These are phyloP conservation scores for Takifugu bimaculatus DNA, from an alignment of 2,113 vertebrate species.

Conservation along the genomic window DNA sequence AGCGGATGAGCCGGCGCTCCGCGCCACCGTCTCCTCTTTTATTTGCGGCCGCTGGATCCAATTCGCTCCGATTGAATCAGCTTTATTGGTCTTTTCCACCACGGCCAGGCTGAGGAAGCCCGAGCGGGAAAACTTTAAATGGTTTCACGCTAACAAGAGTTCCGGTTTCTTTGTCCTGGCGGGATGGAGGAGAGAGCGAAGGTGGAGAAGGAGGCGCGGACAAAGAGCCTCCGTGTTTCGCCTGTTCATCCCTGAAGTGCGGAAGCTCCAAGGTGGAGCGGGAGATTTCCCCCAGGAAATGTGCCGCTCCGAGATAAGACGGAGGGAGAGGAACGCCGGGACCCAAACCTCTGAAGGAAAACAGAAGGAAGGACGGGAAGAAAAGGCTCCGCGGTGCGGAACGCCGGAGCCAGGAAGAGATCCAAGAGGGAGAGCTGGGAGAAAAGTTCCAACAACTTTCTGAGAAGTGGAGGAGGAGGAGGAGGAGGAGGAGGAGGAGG, in stretches of 20 bases:
- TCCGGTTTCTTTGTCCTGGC: too few relatives aligned
- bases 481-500: not conserved
- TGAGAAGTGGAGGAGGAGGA: too few relatives aligned
- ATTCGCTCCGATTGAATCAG: too few relatives aligned
- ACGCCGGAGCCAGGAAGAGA: slow-evolving; percentile 12
- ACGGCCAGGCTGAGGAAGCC: too few relatives aligned
- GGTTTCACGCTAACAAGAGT: too few relatives aligned
- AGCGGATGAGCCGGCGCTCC: too few relatives aligned
- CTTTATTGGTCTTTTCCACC: too few relatives aligned
- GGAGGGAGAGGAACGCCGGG: slow-evolving; percentile 47
- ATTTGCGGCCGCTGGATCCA: too few relatives aligned
- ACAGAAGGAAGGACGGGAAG: slow-evolving; percentile 54
- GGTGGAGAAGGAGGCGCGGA: slow-evolving; percentile 35
- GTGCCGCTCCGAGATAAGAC: slow-evolving; percentile 65
- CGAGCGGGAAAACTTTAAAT: too few relatives aligned
- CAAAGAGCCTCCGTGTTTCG: slow-evolving; percentile 65
- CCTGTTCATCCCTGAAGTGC: slow-evolving; percentile 67
- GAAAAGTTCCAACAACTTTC: too few relatives aligned
- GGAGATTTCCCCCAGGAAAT: slow-evolving; percentile 66
- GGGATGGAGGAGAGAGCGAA: slow-evolving; percentile 15
- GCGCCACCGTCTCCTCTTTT: too few relatives aligned
- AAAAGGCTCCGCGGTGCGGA: slow-evolving; percentile 63
- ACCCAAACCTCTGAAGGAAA: slow-evolving; percentile 63
- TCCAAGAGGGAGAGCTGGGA: too few relatives aligned
- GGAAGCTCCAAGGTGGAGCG: slow-evolving; percentile 63